Base-by-base conservation (phyloP, 2,888 invertebrate species). In the Nasonia oneida region DNA sequence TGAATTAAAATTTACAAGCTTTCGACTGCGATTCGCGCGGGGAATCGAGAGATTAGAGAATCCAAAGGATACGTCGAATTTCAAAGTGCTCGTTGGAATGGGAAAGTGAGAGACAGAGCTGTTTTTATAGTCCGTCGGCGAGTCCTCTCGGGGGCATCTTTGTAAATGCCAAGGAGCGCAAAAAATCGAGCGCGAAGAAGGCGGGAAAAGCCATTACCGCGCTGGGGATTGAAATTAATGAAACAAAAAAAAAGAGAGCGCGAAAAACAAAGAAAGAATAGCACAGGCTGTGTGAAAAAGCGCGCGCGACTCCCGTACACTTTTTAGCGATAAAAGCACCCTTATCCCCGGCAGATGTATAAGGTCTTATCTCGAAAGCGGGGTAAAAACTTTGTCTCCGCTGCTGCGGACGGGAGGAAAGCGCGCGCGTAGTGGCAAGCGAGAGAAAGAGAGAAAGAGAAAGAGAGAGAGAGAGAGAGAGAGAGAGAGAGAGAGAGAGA, bases 301-400 rank as follows among this genome's bases (percentile, higher is more conserved):
- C 42, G 29, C 29, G 29, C 37, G 37, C 39, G 82, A 86, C 79
- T 76, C 61, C 39, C 84, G 85, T 83, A 81, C 73, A 83, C 70
- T 80, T 83, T 87, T 87, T 73, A 82, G 50, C 73, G 87, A 87
- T 87, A 87, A 87, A 57, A 87, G 73, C 73, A 81, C 80, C 77
- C 87, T 87, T 87, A 85, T 87, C 87, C 84, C 70, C 79, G 81
- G 78, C 84, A 84, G 82, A 84, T 87, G 82, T 87, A 84, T 82
- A 84, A 78, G 79, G 82, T 87, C 82, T 87, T 87, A 86, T 86
- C 87, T 84, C 78, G 50, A 33, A 33, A 14, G 64, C 33, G 12
- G 64, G 73, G 81, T 29, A 29, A 29, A 29, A 29, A 85, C 84
- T 87, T 84, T 86, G 81, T 84, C 84, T 77, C 76, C 80, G 50